Evolutionary conservation across 2,888 invertebrate species (phyloP).

Genomic region (Trachelus tabidus): DNA sequence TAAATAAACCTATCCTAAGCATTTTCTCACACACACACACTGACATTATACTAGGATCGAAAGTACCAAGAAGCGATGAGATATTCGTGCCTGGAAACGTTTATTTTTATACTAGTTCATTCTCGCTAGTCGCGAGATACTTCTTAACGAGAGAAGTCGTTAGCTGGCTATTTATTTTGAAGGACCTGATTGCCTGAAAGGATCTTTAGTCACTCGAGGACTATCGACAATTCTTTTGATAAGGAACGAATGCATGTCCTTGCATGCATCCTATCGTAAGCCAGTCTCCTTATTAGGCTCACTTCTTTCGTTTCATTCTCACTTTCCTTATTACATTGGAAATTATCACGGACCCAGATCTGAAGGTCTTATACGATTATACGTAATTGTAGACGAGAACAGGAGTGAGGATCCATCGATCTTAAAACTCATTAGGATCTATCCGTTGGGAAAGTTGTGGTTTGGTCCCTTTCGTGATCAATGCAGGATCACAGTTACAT

Average conservation of each 20-base stretch:
- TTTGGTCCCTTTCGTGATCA: background rate
- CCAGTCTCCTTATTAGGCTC: background rate
- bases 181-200: background rate
- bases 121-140: background rate
- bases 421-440: conserved; percentile 1
- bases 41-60: background rate
- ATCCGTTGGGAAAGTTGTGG: background rate
- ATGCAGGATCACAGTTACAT: background rate
- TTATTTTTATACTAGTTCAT: conserved; percentile 9
- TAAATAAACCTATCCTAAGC: conserved; percentile 16
- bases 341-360: background rate
- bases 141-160: background rate
- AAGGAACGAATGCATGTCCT: background rate
- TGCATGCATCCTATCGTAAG: too few relatives aligned
- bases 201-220: background rate
- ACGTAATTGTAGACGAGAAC: background rate
- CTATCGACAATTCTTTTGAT: background rate
- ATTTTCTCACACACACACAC: conserved; percentile 4
- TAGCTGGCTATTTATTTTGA: background rate
- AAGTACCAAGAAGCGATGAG: conserved; percentile 2
- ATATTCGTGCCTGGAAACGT: conserved; percentile 14
- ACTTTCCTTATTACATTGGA: background rate
- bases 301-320: background rate
- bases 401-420: conserved; percentile 19
- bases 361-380: background rate